These are phyloP conservation scores for Macquaria ambigua DNA, from an alignment of 2,113 vertebrate genomes.

Conservation along the genomic window DNA sequence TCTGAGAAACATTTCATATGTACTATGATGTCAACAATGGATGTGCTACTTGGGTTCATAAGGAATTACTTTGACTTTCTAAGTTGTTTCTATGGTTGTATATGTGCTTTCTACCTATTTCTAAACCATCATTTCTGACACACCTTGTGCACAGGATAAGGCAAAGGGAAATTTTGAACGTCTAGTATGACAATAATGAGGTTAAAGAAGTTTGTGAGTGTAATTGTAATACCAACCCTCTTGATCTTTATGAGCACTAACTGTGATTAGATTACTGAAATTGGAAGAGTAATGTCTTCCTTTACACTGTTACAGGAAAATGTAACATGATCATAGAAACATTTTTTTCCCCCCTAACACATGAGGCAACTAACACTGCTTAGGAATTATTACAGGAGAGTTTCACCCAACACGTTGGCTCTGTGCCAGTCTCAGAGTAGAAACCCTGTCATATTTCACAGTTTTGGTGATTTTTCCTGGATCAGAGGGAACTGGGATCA, in stretches of 20 bases:
- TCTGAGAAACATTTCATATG: too few species aligned
- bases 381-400: not conserved
- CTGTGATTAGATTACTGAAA: not conserved
- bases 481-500: constrained; percentile 1
- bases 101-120: not conserved
- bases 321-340: not conserved
- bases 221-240: not conserved
- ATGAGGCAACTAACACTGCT: not conserved
- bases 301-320: not conserved
- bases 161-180: not conserved
- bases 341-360: not conserved
- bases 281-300: not conserved
- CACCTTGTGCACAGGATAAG: not conserved
- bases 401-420: not conserved
- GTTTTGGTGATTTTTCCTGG: not conserved
- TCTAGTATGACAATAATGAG: not conserved
- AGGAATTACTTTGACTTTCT: not conserved
- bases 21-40: too few species aligned
- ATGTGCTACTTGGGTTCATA: too few species aligned
- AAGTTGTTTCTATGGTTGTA: not conserved
- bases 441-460: not conserved
- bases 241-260: not conserved
- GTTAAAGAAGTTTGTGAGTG: not conserved
- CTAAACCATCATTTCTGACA: not conserved
- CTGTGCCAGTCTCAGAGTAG: not conserved